Base-by-base conservation (phyloP, 2,113 vertebrate species). In the Clupea harengus region DNA sequence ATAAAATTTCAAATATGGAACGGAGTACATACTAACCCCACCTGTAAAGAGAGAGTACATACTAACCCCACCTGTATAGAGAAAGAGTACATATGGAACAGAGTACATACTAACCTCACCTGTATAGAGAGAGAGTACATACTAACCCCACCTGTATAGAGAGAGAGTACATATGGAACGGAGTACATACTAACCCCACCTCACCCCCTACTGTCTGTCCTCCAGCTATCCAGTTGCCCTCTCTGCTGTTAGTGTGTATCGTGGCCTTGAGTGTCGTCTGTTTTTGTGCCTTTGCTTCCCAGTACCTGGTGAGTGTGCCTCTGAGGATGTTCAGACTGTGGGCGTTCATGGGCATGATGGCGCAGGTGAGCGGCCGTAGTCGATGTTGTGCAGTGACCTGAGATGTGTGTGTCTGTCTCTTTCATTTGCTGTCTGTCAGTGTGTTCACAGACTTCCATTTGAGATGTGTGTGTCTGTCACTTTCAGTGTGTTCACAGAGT, bases 281-380 rank as follows among this genome's bases (percentile, higher is more conserved):
- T 83, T 18, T 80, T 22, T 87, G 20, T 84, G n/a, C 88, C 7
- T 90, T 80, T 47, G 75, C 47, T 84, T 39, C 82, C 47, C 89
- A 99, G 97, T 99, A 97, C 88, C 88, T 98, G 89, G 95, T 99
- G 87, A 99, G 97, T 83, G 90, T 99, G 44, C 97, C 97, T n/a
- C 95, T 98, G 92, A 96, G 95, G 93, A 99, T 98, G 97, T 97
- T 99, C 94, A 95, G 97, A 22, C 95, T 96, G 17, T 99, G 97
- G 97, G 97, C 97, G 0, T 99, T 99, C 88, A 96, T 94, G 32
- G 97, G 96, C 28, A 99, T 99, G 97, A 97, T 97, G 95, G 95
- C 94, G 6, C 97, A 99, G 97, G 97, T 98, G 82, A 94, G 92
- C 13, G 10, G 13, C 32, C 11, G 25, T 18, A 39, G 25, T 78